These are phyloP conservation scores for Pristiophorus japonicus DNA, from an alignment of 2,113 vertebrate genomes.

Conservation along the genomic window DNA sequence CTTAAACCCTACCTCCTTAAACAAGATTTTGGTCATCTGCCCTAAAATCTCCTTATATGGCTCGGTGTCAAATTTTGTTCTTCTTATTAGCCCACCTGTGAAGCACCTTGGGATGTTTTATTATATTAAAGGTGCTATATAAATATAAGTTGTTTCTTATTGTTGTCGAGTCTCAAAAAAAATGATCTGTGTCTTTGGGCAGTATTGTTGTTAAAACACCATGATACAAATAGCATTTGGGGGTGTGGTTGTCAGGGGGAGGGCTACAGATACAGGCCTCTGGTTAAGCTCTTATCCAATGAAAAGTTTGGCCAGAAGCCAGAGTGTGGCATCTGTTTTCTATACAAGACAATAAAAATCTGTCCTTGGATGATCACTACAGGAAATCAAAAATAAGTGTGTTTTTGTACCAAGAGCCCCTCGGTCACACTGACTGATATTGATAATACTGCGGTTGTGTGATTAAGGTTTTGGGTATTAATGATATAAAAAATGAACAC, in stretches of 20 bases:
- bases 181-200: background rate
- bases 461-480: background rate
- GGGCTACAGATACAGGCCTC: background rate
- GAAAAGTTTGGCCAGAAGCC: slow-evolving; percentile 12
- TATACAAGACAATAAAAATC: background rate
- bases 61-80: too few relatives aligned
- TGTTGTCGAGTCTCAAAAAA: background rate
- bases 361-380: background rate
- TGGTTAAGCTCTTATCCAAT: background rate
- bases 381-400: background rate
- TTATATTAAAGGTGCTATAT: too few relatives aligned
- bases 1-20: too few relatives aligned
- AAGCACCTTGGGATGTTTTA: too few relatives aligned
- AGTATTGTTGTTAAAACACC: background rate
- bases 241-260: background rate
- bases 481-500: background rate
- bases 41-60: too few relatives aligned
- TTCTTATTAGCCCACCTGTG: too few relatives aligned
- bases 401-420: background rate
- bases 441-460: background rate
- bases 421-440: background rate
- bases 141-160: too few relatives aligned
- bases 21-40: too few relatives aligned
- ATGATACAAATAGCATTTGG: background rate
- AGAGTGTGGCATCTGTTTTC: slow-evolving; percentile 3